These are phyloP conservation scores for Solea solea DNA, from an alignment of 2,113 vertebrate genomes.

Conservation along the genomic window DNA sequence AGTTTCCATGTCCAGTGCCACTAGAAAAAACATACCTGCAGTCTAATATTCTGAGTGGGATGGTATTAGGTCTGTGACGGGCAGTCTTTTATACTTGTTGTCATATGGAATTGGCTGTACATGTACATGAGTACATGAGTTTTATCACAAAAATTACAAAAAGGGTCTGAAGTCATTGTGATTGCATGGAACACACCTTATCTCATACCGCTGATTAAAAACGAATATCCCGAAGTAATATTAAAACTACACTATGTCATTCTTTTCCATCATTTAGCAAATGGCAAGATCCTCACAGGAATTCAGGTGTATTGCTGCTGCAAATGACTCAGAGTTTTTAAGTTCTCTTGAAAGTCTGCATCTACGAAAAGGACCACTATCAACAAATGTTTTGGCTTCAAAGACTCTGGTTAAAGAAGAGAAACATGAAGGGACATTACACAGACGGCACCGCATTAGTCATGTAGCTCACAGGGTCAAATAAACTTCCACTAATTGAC, in stretches of 20 bases:
- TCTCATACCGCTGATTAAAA: constrained; percentile 22
- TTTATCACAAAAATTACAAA: too few relatives aligned
- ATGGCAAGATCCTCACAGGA: constrained; percentile 54
- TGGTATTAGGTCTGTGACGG: too few relatives aligned
- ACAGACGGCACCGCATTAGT: constrained; percentile 23
- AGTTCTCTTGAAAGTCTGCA: constrained; percentile 50
- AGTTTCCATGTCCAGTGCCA: background rate
- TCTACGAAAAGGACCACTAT: constrained; percentile 49
- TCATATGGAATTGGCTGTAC: too few relatives aligned
- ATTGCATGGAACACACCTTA: background rate
- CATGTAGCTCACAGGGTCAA: background rate
- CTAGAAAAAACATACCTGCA: too few relatives aligned
- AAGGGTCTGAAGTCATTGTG: too few relatives aligned
- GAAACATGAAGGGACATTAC: constrained; percentile 30
- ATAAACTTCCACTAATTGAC: constrained; percentile 19
- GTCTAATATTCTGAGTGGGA: too few relatives aligned
- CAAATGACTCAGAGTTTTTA: constrained; percentile 63
- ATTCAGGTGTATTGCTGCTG: constrained; percentile 63
- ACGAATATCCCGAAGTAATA: constrained; percentile 38
- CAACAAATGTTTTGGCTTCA: constrained; percentile 69
- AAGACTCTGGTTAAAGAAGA: constrained; percentile 55
- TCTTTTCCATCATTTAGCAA: constrained; percentile 12
- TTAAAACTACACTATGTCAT: constrained; percentile 29
- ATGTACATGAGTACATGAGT: too few relatives aligned
- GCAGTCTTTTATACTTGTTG: background rate